A percentile compares a stretch with the other conserved stretches of the same genome.
Evolutionary conservation across 2,888 invertebrate species (phyloP).

Genomic region (Polyommatus iphigenia): DNA sequence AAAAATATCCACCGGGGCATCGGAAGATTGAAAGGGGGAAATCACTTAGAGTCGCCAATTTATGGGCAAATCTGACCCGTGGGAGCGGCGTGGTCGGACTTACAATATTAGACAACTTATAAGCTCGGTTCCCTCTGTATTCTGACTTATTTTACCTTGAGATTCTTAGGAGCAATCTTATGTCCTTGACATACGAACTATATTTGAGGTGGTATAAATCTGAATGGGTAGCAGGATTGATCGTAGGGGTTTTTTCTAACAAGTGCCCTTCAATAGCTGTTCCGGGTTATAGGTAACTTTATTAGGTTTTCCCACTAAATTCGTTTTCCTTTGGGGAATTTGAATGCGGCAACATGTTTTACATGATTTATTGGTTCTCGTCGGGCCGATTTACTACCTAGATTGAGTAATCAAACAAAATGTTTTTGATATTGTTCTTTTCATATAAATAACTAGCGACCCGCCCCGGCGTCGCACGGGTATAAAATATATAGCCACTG

Average conservation of each 20-base stretch:
- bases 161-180: background rate
- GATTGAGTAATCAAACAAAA: background rate
- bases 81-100: slow-evolving; percentile 74
- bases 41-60: slow-evolving; percentile 76
- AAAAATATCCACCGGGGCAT: slow-evolving; percentile 71
- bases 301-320: slow-evolving; percentile 16
- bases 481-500: too few species aligned
- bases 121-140: slow-evolving; percentile 48
- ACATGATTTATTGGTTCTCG: background rate
- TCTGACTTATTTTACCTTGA: background rate
- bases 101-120: slow-evolving; percentile 77
- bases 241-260: slow-evolving; percentile 45
- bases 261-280: slow-evolving; percentile 31
- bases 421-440: background rate
- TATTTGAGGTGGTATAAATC: background rate
- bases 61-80: slow-evolving; percentile 74
- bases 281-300: slow-evolving; percentile 28
- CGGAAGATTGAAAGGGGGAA: slow-evolving; percentile 78
- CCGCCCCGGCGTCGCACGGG: too few species aligned
- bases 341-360: background rate
- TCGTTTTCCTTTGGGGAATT: slow-evolving; percentile 5
- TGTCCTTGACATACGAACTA: background rate
- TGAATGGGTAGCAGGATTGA: slow-evolving; percentile 46
- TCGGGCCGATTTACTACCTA: background rate
- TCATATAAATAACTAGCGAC: background rate